A percentile compares a stretch with the other conserved stretches of the same genome.
Evolutionary conservation across 1,140 invertebrate species (phyloP).

Genomic region (Sminthurides bifidus): DNA sequence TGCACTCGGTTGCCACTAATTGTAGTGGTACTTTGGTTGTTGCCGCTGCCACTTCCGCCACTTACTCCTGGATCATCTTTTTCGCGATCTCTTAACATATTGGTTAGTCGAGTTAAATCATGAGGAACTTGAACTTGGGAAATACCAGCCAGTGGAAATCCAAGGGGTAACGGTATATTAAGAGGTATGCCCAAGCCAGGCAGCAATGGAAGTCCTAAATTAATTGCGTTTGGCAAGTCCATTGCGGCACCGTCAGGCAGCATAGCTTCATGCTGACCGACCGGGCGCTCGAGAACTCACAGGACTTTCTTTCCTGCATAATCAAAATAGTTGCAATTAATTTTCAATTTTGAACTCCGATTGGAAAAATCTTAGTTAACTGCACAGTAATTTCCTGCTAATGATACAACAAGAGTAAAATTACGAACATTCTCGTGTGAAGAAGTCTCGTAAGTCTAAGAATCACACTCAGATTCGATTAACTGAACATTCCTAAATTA

Average conservation of each 20-base stretch:
- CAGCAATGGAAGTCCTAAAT: conserved; percentile 14
- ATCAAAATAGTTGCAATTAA: conserved; percentile 1
- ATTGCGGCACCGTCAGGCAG: conserved; percentile 16
- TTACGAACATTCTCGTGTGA: background rate
- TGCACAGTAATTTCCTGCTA: no score
- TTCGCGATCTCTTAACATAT: conserved; percentile 23
- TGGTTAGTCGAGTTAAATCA: conserved; percentile 27
- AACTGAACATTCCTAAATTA: no score
- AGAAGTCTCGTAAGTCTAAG: background rate
- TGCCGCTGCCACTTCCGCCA: background rate
- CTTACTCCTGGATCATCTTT: background rate
- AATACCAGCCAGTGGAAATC: conserved; percentile 19
- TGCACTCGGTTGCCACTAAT: background rate
- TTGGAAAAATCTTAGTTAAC: no score
- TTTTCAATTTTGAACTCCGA: background rate
- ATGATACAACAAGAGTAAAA: background rate
- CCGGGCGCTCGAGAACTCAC: conserved; percentile 10
- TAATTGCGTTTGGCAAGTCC: conserved; percentile 8
- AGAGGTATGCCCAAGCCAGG: conserved; percentile 14
- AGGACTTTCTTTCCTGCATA: conserved; percentile 22
- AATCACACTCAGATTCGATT: no score
- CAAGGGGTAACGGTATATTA: conserved; percentile 8
- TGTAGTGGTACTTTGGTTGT: background rate
- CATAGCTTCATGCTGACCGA: conserved; percentile 17
- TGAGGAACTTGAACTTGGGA: conserved; percentile 30